These are phyloP conservation scores for Hydroisotoma schaefferi DNA, from an alignment of 2,888 invertebrate genomes.

Conservation along the genomic window DNA sequence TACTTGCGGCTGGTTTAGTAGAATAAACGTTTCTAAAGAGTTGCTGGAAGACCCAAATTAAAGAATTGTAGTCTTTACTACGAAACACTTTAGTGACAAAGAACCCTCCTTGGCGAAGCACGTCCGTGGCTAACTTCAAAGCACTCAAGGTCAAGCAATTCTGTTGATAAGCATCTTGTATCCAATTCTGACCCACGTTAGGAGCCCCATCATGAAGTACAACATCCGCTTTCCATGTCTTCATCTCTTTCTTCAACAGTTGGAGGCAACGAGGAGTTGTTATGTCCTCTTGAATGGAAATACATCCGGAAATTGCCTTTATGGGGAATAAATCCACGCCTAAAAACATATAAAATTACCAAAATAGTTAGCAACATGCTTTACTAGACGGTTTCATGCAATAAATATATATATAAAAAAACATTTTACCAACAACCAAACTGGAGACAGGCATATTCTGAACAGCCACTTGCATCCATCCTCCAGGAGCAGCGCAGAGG, in stretches of 20 bases:
- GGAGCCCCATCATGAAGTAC: conserved; percentile 98
- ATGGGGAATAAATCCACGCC: conserved; percentile 95
- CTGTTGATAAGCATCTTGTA: conserved; percentile 95
- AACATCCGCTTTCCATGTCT: conserved; percentile 95
- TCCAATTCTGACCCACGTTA: conserved; percentile 89
- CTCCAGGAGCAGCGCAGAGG: conserved; percentile 98
- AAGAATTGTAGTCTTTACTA: conserved; percentile 93
- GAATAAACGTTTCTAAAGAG: conserved; percentile 95
- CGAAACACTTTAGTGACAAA: conserved; percentile 98
- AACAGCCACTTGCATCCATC: conserved; percentile 98
- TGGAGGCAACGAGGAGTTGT: conserved; percentile 90
- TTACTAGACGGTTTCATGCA: background rate
- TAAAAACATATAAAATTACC: too few relatives aligned
- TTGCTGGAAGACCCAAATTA: conserved; percentile 93
- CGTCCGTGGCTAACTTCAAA: conserved; percentile 83
- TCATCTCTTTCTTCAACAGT: conserved; percentile 75
- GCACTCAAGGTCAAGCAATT: conserved; percentile 87
- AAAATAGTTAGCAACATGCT: background rate
- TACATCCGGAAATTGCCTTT: conserved; percentile 82
- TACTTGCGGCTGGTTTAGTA: conserved; percentile 97
- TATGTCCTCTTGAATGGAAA: conserved; percentile 87
- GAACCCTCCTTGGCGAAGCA: conserved; percentile 87
- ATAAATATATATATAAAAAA: background rate
- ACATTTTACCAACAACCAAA: conserved; percentile 70
- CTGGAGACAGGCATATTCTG: conserved; percentile 97